Base-by-base conservation (phyloP, 2,113 vertebrate genomes). In the Thamnophis sirtalis region DNA sequence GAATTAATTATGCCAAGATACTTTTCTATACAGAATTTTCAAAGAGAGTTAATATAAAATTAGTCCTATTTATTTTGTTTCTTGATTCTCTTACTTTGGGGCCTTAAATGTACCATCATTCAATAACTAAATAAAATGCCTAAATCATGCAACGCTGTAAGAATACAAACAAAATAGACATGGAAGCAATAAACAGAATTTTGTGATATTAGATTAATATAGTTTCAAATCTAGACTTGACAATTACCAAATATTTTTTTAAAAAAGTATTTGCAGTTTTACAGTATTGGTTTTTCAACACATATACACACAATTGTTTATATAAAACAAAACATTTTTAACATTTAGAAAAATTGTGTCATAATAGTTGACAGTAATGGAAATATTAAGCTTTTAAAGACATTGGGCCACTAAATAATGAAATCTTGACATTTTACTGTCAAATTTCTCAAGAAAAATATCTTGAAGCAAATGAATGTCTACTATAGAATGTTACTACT, bases 61-160 rank as follows among this genome's bases (percentile, higher is more conserved):
- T 68, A n/a, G 11, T 33, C 9, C 80, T 50, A 50, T n/a, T 80
- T 84, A 86, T 96, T 97, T 97, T 96, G 96, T 97, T 97, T 97
- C 96, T 95, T 96, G 48, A 96, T 94, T 96, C 89, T 93, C 91
- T 96, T 94, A 96, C 96, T 96, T 96, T 96, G 94, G 96, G 97
- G 97, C 96, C 97, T 97, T 92, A 97, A 95, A 96, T 94, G 97
- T 96, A 97, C 97, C 97, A 97, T 97, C 94, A 94, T 95, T 95
- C 95, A 93, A 95, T 95, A 97, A 97, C 94, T 93, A 95, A 96
- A 94, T 68, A 94, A 96, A 96, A 94, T 60, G 93, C 95, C 96
- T 96, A 96, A 97, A 96, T 95, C 96, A 96, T 95, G 94, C 87
- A 93, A 95, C 96, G 95, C 96, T 97, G 96, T 96, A 94, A 98